Conservation (phyloP, 2,113 vertebrate genomes). For the Potamarius usumacintae region DNA sequence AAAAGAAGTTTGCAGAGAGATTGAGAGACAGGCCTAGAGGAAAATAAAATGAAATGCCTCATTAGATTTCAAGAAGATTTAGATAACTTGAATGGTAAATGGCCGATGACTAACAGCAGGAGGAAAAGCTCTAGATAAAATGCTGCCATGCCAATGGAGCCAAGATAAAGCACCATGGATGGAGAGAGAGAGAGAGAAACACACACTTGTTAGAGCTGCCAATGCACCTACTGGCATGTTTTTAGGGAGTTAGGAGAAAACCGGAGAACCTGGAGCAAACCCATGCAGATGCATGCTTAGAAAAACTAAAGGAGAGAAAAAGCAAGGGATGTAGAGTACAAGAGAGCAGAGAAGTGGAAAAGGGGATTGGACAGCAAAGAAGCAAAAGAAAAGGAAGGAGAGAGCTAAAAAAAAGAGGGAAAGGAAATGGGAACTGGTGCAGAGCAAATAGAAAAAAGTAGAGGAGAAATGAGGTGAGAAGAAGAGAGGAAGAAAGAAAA, state of each 20-base stretch:
- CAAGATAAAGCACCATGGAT: not conserved
- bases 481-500: not conserved
- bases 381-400: not conserved
- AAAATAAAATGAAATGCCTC: conserved; percentile 27
- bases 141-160: not conserved
- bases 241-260: not conserved
- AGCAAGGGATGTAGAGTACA: no score
- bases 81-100: conserved; percentile 29
- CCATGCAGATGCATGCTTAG: not conserved
- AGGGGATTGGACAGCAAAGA: not conserved
- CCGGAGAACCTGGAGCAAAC: not conserved
- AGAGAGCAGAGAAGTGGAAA: conserved; percentile 4
- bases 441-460: not conserved
- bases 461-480: not conserved
- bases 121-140: conserved; percentile 12
- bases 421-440: not conserved
- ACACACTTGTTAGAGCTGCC: not conserved
- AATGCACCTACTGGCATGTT: not conserved
- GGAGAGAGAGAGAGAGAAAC: not conserved
- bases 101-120: conserved; percentile 12
- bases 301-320: not conserved
- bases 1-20: not conserved
- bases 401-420: not conserved
- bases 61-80: conserved; percentile 10
- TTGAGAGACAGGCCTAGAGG: not conserved